Evolutionary conservation across 2,113 vertebrate genomes (phyloP).

Genomic region (Junco hyemalis): DNA sequence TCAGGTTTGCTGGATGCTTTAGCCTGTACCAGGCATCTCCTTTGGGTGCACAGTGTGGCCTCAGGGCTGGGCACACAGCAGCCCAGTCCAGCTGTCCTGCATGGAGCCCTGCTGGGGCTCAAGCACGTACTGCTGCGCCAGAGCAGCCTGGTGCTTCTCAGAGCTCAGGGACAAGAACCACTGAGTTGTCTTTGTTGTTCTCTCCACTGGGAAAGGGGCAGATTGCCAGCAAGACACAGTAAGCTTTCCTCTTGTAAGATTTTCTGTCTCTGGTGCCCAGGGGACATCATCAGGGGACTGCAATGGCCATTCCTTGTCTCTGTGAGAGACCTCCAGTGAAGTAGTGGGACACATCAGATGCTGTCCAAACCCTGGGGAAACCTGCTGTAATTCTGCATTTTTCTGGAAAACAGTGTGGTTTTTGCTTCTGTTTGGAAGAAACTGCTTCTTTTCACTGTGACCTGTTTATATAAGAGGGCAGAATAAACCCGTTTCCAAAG

Average conservation of each 20-base stretch:
- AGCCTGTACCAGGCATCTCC: not conserved
- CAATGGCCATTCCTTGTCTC: not conserved
- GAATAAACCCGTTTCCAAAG: not conserved
- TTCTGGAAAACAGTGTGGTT: not conserved
- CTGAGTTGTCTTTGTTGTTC: not conserved
- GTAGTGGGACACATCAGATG: not conserved
- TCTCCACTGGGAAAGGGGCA: not conserved
- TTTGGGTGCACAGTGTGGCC: not conserved
- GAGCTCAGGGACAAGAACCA: not conserved
- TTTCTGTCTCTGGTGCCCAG: not conserved
- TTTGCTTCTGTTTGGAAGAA: not conserved
- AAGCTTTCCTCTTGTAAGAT: not conserved
- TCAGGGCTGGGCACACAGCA: not conserved
- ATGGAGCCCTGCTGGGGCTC: not conserved
- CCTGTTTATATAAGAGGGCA: not conserved
- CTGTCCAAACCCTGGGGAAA: not conserved
- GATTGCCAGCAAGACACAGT: not conserved
- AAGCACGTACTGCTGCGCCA: fast-evolving
- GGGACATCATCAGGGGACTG: not conserved
- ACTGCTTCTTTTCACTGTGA: not conserved
- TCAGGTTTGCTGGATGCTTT: not conserved
- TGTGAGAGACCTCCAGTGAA: not conserved
- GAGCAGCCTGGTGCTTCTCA: not conserved
- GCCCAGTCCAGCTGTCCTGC: not conserved
- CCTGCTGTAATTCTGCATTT: not conserved